A percentile compares a stretch with the other conserved stretches of the same genome.
Evolutionary conservation across 2,113 vertebrate genomes (phyloP).

Genomic region (Irena cyanogastra): DNA sequence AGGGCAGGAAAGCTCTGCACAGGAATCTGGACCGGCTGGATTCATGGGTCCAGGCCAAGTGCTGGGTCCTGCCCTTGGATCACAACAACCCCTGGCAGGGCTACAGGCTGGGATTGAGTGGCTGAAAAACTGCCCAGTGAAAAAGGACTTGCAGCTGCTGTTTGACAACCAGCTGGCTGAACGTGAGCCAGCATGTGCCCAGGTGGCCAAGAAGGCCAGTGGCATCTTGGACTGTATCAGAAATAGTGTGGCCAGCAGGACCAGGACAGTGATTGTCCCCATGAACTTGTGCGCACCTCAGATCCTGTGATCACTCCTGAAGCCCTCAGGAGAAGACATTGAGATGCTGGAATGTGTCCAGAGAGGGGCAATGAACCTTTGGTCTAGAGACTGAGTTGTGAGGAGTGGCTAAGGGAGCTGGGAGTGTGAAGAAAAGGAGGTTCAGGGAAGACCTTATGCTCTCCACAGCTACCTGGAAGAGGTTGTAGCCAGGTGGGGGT

Average conservation of each 20-base stretch:
- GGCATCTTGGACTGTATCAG: not conserved
- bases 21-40: not conserved
- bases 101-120: not conserved
- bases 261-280: not conserved
- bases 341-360: not conserved
- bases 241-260: not conserved
- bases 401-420: not conserved
- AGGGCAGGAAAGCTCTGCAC: not conserved
- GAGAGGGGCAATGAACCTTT: not conserved
- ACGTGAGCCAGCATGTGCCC: rapidly evolving
- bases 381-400: not conserved
- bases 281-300: rapidly evolving
- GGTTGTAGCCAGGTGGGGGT: not conserved
- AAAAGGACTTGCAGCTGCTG: not conserved
- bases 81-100: rapidly evolving
- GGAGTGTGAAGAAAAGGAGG: not conserved
- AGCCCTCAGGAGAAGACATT: not conserved
- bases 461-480: not conserved
- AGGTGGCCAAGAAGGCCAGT: not conserved
- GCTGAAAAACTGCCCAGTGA: not conserved
- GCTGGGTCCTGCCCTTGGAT: not conserved
- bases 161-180: not conserved
- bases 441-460: not conserved
- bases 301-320: not conserved
- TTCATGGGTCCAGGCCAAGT: too few species aligned